Base-by-base conservation (phyloP, 2,888 invertebrate species). In the Eupithecia subumbrata region DNA sequence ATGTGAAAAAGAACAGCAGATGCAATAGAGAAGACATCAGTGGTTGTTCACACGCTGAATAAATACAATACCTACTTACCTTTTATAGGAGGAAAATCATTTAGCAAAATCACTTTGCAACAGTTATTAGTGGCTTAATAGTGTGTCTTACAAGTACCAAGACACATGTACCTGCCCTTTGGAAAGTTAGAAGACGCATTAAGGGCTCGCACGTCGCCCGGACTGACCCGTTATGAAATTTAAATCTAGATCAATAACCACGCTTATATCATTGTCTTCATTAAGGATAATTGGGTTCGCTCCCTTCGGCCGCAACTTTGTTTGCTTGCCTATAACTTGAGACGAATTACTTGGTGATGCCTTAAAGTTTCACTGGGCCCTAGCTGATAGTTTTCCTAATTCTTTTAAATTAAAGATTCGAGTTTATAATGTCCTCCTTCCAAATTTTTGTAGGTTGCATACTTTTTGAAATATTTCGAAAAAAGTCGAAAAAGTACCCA, bases 251-350 rank as follows among this genome's bases (percentile, higher is more conserved):
- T 95, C 95, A 95, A 95, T 95, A 95, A 94, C 95, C 93, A 88
- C 90, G 94, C 95, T 94, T 95, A 94, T 95, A 95, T 95, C 95
- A 95, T 95, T 95, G 95, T 95, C 95, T 95, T 95, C 95, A 95
- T 95, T 95, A 95, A 91, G 92, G 95, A 92, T 95, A 95, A 95
- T 95, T 95, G 95, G 95, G 95, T 95, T 90, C 88, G 89, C 91
- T 93, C 94, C 94, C 89, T 88, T 88, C 90, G 92, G 90, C 90
- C 91, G 85, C 89, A 94, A 94, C 91, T 94, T 93, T 94, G 94
- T 94, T 93, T 93, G 90, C 90, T 90, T 87, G 89, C 88, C 90
- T 90, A 92, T 92, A 94, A 93, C 93, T 94, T 94, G 92, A 93
- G 93, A 93, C 93, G 93, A 93, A 92, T 92, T 48, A 93, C 94